Evolutionary conservation across 2,888 invertebrate genomes (phyloP).

Genomic region (Scaptomyza parva): DNA sequence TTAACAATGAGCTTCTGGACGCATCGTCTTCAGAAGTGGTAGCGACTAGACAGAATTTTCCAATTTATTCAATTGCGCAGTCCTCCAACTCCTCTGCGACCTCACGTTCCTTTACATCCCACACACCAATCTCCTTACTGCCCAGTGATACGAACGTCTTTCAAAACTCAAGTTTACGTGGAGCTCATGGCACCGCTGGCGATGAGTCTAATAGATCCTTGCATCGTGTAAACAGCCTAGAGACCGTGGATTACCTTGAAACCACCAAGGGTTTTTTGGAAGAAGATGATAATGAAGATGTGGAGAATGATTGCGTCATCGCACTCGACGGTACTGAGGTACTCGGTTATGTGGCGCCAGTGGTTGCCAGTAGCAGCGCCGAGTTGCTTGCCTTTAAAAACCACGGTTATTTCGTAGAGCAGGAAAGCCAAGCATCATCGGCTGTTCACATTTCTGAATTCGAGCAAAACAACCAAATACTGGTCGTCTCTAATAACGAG

Average conservation of each 20-base stretch:
- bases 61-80: conserved; percentile 55
- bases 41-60: conserved; percentile 17
- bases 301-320: conserved; percentile 70
- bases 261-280: conserved; percentile 69
- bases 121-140: conserved; percentile 60
- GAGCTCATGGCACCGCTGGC: conserved; percentile 17
- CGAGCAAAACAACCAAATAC: not conserved
- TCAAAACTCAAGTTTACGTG: conserved; percentile 52
- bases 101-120: conserved; percentile 56
- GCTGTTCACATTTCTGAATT: not conserved
- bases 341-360: conserved; percentile 57
- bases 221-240: conserved; percentile 66
- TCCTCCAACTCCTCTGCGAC: conserved; percentile 58
- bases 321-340: conserved; percentile 68
- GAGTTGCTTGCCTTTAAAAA: conserved; percentile 47
- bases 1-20: conserved; percentile 46
- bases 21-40: conserved; percentile 36
- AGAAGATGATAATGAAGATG: conserved; percentile 51
- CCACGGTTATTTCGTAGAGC: conserved; percentile 6
- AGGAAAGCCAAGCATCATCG: not conserved
- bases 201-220: conserved; percentile 44
- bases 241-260: conserved; percentile 65
- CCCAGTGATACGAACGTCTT: conserved; percentile 67
- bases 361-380: conserved; percentile 12
- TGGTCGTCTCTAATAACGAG: not conserved